These are phyloP conservation scores for Harpagoxenus sublaevis DNA, from an alignment of 2,888 invertebrate genomes.

Conservation along the genomic window DNA sequence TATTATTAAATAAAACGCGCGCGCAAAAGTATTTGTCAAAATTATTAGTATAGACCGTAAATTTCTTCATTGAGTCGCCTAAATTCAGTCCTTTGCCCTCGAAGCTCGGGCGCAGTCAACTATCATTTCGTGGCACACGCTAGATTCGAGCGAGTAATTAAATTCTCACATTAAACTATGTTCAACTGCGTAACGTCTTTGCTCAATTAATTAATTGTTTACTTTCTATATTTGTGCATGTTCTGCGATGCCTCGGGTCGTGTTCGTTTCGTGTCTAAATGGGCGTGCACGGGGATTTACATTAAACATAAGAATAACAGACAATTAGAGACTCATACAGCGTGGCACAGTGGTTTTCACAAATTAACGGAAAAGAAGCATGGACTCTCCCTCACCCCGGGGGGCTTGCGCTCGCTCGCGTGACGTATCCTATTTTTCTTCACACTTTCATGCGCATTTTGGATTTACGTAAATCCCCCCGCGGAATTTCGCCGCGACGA, in stretches of 20 bases:
- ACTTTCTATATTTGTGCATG: conserved; percentile 43
- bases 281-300: conserved; percentile 26
- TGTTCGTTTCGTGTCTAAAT: conserved; percentile 30
- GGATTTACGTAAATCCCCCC: conserved; percentile 58
- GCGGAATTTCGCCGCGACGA: conserved; percentile 55
- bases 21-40: no score
- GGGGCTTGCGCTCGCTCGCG: conserved; percentile 1
- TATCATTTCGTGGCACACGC: background rate
- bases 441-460: conserved; percentile 55
- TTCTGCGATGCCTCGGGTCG: background rate
- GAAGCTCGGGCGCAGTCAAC: background rate
- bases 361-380: conserved; percentile 23
- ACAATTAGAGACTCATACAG: conserved; percentile 33
- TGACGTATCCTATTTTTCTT: conserved; percentile 40
- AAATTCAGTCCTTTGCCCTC: background rate
- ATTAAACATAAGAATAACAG: conserved; percentile 33
- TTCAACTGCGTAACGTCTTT: conserved; percentile 27
- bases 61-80: background rate
- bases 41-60: no score
- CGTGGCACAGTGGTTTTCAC: background rate
- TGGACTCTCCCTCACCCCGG: background rate
- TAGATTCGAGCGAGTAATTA: conserved; percentile 8
- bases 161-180: conserved; percentile 15
- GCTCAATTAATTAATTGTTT: conserved; percentile 48
- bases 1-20: no score